Conservation (phyloP, 1,140 invertebrate species). For the Pseudobourletiella spinata region DNA sequence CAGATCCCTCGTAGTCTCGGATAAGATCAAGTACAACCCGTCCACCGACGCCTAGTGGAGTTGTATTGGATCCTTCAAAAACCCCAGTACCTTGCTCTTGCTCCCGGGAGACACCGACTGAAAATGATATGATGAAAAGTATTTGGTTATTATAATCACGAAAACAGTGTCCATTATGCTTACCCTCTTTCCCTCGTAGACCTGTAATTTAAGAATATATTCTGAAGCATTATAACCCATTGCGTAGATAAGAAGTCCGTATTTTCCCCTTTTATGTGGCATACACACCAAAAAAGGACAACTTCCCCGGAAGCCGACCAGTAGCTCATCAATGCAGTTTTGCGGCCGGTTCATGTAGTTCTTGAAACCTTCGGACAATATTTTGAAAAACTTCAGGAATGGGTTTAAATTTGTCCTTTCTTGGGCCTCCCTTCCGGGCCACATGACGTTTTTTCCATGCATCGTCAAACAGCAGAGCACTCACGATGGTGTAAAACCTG, state of each 20-base stretch:
- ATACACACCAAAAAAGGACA: slow-evolving; percentile 40
- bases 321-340: background rate
- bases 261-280: slow-evolving; percentile 38
- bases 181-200: no score
- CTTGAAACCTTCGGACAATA: background rate
- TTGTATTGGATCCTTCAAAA: background rate
- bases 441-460: background rate
- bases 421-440: no score
- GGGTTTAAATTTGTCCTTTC: no score
- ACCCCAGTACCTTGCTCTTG: no score
- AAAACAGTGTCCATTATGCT: no score
- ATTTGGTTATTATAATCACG: no score
- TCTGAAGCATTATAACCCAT: background rate
- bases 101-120: background rate
- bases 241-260: slow-evolving; percentile 34
- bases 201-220: background rate
- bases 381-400: background rate
- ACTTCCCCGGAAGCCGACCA: slow-evolving; percentile 24
- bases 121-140: no score
- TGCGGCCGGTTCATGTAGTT: background rate
- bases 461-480: background rate
- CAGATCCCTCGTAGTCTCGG: background rate
- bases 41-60: background rate
- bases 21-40: background rate
- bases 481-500: background rate